Evolutionary conservation across 2,113 vertebrate genomes (phyloP).

Genomic region (Apus apus): DNA sequence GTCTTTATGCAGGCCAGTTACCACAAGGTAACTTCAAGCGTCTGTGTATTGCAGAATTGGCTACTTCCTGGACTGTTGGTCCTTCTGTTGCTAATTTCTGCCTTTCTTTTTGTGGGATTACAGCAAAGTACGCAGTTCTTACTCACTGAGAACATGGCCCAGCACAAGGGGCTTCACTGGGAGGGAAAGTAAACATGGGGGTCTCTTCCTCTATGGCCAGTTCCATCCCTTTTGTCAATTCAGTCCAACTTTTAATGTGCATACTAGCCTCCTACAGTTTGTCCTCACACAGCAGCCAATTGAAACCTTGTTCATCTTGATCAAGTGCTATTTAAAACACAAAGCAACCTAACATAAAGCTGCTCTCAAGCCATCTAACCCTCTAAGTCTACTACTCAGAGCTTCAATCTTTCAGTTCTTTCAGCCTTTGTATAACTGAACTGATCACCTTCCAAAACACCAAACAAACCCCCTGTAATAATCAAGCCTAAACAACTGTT

Average conservation of each 20-base stretch:
- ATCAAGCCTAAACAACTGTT: neutral
- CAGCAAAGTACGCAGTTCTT: neutral
- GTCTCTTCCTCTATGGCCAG: neutral
- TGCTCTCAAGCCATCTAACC: neutral
- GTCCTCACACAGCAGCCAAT: neutral
- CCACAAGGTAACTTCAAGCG: constrained; percentile 1
- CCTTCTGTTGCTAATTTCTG: neutral
- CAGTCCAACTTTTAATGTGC: neutral
- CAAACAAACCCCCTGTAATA: neutral
- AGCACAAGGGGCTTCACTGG: neutral
- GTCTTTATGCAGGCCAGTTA: neutral
- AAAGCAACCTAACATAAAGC: neutral
- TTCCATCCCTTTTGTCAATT: neutral
- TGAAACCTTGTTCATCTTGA: neutral
- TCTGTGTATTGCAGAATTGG: constrained; percentile 9
- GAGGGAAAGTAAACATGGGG: neutral
- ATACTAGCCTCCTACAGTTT: neutral
- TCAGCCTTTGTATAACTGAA: neutral
- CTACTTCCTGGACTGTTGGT: neutral
- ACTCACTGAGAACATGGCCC: neutral
- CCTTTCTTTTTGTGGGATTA: neutral
- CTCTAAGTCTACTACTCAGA: neutral
- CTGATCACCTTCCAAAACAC: neutral
- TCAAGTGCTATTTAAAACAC: constrained; percentile 7
- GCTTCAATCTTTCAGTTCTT: neutral